A percentile compares a stretch with the other conserved stretches of the same genome.
phyloP scores from a whole-genome alignment of 2,797 vertebrate species.

The Caiman crocodilus region DNA sequence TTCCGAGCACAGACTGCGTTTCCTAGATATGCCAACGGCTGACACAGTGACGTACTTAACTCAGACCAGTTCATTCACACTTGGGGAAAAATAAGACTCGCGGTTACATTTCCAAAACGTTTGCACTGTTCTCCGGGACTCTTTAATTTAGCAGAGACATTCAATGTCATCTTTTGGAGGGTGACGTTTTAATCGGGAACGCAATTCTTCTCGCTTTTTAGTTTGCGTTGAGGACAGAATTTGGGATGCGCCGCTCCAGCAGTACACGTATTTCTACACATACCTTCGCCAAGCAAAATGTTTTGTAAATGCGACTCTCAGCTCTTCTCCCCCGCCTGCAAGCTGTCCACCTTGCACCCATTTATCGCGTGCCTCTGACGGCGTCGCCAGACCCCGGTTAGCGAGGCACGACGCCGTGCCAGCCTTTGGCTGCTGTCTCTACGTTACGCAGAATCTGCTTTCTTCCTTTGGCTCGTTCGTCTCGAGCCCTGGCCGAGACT shows the following conservation, averaged over 20 bases:
- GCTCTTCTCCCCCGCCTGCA: not conserved
- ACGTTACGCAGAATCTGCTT: not conserved
- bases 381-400: accelerated
- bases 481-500: accelerated
- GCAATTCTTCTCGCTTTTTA: not conserved
- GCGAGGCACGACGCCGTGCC: accelerated
- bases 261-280: not conserved
- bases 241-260: accelerated
- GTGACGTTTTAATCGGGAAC: not conserved
- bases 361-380: accelerated
- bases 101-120: not conserved
- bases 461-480: not conserved
- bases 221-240: not conserved
- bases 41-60: constrained; percentile 68
- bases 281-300: not conserved
- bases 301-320: not conserved
- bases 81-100: not conserved
- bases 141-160: accelerated
- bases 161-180: not conserved
- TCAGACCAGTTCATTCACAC: constrained; percentile 2
- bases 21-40: constrained; percentile 22
- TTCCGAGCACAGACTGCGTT: constrained; percentile 16
- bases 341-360: not conserved
- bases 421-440: accelerated
- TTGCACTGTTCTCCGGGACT: not conserved